Evolutionary conservation across 2,797 vertebrate species (phyloP).

Genomic region (Clarias fuscus): DNA sequence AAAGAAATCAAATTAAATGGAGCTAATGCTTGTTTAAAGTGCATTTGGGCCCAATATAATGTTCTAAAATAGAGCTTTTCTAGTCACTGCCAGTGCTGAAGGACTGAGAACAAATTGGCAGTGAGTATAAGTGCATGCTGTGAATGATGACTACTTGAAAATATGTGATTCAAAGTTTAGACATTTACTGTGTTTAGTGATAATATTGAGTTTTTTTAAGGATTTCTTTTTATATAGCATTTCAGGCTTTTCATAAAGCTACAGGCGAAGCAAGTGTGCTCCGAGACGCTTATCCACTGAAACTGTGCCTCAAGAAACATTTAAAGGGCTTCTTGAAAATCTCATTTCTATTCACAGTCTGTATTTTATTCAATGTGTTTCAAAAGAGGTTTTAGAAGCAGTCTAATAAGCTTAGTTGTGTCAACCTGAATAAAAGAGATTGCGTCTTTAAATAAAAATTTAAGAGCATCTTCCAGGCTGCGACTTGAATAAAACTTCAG

Average conservation of each 20-base stretch:
- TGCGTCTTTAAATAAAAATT: neutral
- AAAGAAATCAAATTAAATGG: neutral
- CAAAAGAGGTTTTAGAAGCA: neutral
- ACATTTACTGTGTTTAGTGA: neutral
- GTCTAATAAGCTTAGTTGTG: neutral
- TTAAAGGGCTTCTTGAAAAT: neutral
- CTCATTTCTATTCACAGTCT: neutral
- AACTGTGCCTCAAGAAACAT: neutral
- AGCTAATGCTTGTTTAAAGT: neutral
- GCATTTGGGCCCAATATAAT: neutral
- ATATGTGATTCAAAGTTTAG: neutral
- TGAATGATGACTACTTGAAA: neutral
- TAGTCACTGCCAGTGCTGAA: neutral
- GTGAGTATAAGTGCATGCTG: neutral
- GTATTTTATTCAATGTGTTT: slow-evolving; percentile 5
- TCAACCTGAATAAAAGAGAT: neutral
- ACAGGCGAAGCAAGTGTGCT: neutral
- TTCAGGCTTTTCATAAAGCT: neutral
- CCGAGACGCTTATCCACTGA: neutral
- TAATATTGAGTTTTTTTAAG: neutral
- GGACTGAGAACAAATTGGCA: slow-evolving; percentile 1
- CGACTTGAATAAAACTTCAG: neutral
- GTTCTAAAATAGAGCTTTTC: neutral
- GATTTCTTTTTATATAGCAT: neutral
- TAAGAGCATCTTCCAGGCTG: neutral